A percentile compares a stretch with the other conserved stretches of the same genome.
Evolutionary conservation across 1,140 invertebrate species (phyloP).

Genomic region (Megalopta genalis): DNA sequence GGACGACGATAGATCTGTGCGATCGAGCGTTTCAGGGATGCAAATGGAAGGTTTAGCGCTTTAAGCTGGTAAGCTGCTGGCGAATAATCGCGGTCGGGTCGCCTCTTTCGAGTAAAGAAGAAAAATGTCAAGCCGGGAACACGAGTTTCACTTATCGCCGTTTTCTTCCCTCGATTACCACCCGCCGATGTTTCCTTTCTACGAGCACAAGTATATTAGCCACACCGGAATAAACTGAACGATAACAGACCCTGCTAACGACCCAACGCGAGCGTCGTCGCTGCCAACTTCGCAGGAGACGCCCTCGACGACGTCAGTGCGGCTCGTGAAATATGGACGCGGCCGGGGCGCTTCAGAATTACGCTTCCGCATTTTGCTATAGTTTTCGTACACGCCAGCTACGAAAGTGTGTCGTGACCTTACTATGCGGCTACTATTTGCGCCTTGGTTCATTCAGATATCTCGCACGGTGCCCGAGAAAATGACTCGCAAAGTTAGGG

Average conservation of each 20-base stretch:
- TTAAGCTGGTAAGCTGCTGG: no score
- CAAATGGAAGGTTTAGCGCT: no score
- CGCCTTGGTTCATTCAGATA: no score
- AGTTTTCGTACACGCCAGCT: slow-evolving; percentile 24
- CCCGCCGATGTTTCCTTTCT: neutral
- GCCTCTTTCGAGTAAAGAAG: no score
- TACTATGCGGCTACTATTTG: neutral
- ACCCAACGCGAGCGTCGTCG: slow-evolving; percentile 8
- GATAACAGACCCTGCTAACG: slow-evolving; percentile 34
- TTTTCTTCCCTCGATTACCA: neutral
- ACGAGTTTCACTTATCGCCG: no score
- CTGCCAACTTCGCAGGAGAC: slow-evolving; percentile 23
- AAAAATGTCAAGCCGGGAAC: no score
- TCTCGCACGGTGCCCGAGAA: no score
- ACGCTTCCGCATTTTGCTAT: slow-evolving; percentile 42
- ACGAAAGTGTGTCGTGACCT: neutral
- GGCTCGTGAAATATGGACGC: slow-evolving; percentile 29
- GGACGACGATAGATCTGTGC: no score
- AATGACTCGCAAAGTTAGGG: no score
- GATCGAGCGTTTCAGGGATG: no score
- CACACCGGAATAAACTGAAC: slow-evolving; percentile 17
- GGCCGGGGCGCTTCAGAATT: slow-evolving; percentile 11
- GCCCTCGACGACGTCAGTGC: slow-evolving; percentile 12
- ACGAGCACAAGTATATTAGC: slow-evolving; percentile 1
- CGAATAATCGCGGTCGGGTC: no score